phyloP scores from a whole-genome alignment of 2,888 invertebrate species.

The Morpho achilles region DNA sequence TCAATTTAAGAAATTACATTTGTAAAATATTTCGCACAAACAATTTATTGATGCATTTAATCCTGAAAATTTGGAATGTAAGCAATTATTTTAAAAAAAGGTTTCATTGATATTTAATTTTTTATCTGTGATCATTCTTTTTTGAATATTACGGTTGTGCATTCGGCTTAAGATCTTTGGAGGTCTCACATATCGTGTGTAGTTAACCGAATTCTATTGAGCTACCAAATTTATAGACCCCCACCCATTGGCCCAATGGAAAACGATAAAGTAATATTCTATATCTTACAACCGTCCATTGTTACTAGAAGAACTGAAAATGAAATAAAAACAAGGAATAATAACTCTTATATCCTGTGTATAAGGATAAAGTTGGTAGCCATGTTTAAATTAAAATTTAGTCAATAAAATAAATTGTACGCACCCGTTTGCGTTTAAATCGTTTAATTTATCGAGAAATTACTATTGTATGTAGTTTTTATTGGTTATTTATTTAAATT shows the following conservation, averaged over 20 bases:
- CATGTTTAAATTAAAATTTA: conserved; percentile 20
- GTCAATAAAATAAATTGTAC: conserved; percentile 42
- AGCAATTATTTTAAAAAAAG: too few relatives aligned
- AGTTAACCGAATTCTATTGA: conserved; percentile 30
- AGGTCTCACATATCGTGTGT: conserved; percentile 10
- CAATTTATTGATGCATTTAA: too few relatives aligned
- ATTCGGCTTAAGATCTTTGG: conserved; percentile 18
- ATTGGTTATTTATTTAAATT: conserved; percentile 19
- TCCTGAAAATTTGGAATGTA: too few relatives aligned
- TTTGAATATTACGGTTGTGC: conserved; percentile 5
- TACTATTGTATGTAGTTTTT: conserved; percentile 19
- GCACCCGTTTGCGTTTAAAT: conserved; percentile 42
- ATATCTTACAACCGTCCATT: conserved; percentile 21
- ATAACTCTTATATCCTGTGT: conserved; percentile 1
- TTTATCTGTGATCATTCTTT: too few relatives aligned
- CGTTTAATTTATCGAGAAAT: conserved; percentile 40
- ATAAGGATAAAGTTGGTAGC: conserved; percentile 4
- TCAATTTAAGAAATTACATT: too few relatives aligned
- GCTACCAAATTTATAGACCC: conserved; percentile 42
- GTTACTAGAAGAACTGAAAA: conserved; percentile 13
- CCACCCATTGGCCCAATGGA: conserved; percentile 27
- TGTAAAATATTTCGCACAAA: too few relatives aligned
- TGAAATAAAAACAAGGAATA: conserved; percentile 30
- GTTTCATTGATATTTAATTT: too few relatives aligned
- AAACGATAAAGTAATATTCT: conserved; percentile 17